Conservation (phyloP, 1,140 invertebrate species). For the Drosophila arizonae region DNA sequence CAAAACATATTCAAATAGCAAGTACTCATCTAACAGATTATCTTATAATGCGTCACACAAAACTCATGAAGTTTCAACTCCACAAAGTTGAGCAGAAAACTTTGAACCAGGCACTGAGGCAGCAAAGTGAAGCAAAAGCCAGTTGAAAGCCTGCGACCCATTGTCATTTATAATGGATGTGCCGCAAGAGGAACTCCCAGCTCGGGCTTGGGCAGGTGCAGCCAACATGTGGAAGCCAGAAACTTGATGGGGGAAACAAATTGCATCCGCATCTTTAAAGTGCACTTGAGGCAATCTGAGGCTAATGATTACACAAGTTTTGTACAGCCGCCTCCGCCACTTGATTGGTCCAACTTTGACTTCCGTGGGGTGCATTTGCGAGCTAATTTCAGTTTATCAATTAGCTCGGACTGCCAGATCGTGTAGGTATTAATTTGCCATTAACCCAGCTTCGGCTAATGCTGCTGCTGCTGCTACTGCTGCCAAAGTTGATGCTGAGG, state of each 20-base stretch:
- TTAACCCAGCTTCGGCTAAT: constrained; percentile 31
- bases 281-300: constrained; percentile 8
- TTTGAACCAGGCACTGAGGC: not conserved
- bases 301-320: constrained; percentile 22
- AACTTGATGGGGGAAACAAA: not conserved
- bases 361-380: constrained; percentile 55
- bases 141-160: constrained; percentile 25
- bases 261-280: constrained; percentile 36
- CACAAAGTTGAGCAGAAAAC: constrained; percentile 21
- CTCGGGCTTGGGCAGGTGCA: constrained; percentile 9
- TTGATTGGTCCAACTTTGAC: constrained; percentile 37
- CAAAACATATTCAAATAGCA: not conserved
- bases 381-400: constrained; percentile 60
- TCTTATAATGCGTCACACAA: not conserved
- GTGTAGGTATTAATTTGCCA: constrained; percentile 49
- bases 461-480: no score
- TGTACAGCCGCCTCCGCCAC: constrained; percentile 15
- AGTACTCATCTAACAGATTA: constrained; percentile 3
- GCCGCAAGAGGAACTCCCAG: constrained; percentile 6
- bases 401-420: constrained; percentile 34
- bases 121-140: constrained; percentile 1
- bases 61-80: constrained; percentile 10
- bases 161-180: constrained; percentile 38
- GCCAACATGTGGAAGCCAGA: not conserved
- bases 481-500: not conserved